phyloP scores from a whole-genome alignment of 2,113 vertebrate species.

The Osmerus eperlanus region DNA sequence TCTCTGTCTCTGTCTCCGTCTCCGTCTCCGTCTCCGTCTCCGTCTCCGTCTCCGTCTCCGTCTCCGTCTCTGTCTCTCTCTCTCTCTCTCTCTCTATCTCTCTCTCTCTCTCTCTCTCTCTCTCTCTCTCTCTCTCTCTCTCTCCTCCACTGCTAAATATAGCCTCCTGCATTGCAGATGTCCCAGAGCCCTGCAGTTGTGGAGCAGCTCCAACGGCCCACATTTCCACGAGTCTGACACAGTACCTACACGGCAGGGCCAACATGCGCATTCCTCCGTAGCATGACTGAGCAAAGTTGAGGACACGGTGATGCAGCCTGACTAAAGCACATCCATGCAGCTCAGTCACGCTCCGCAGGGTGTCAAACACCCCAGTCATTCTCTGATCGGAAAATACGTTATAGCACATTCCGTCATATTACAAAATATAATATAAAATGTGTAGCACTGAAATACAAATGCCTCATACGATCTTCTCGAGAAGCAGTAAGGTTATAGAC shows the following conservation, averaged over 20 bases:
- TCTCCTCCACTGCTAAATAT: constrained; percentile 70
- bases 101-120: not conserved
- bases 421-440: too few relatives aligned
- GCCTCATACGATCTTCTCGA: too few relatives aligned
- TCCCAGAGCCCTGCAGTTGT: constrained; percentile 67
- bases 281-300: constrained; percentile 19
- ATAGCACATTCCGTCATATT: too few relatives aligned
- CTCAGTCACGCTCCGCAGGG: not conserved
- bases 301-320: constrained; percentile 47
- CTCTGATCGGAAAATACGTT: not conserved
- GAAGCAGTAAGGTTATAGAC: too few relatives aligned
- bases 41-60: constrained; percentile 14
- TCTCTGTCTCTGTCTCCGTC: constrained; percentile 10
- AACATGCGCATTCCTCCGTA: constrained; percentile 6
- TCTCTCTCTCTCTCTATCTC: not conserved
- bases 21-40: constrained; percentile 17
- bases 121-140: not conserved
- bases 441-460: too few relatives aligned
- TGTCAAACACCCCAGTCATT: constrained; percentile 53
- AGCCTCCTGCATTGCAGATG: constrained; percentile 81
- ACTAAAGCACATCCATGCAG: constrained; percentile 26
- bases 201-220: constrained; percentile 45
- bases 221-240: constrained; percentile 39
- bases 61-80: constrained; percentile 18
- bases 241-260: constrained; percentile 17